Percentiles rank a stretch among this genome's conserved stretches.
These are phyloP conservation scores for Tachina grossa DNA, from an alignment of 2,888 invertebrate species.

Conservation along the genomic window DNA sequence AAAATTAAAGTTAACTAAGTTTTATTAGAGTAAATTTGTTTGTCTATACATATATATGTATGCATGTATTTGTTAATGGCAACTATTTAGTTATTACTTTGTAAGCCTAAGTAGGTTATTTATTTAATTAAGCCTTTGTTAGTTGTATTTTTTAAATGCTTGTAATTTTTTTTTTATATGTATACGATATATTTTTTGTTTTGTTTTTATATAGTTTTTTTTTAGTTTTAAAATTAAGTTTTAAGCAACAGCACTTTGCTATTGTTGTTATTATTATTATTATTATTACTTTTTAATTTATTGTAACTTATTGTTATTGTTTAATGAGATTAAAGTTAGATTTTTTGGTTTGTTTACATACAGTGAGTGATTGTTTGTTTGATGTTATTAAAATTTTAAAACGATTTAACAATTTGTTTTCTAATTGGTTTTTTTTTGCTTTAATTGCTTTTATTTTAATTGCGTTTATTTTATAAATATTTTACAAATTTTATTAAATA, in stretches of 20 bases:
- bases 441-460: neutral
- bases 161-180: slow-evolving; percentile 28
- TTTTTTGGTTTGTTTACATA: slow-evolving; percentile 41
- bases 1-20: neutral
- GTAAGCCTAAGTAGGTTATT: slow-evolving; percentile 31
- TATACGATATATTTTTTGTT: neutral
- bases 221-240: neutral
- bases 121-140: slow-evolving; percentile 62
- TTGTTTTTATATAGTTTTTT: neutral
- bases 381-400: slow-evolving; percentile 41
- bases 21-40: slow-evolving; percentile 6
- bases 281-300: neutral
- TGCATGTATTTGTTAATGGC: neutral
- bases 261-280: neutral
- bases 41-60: slow-evolving; percentile 14
- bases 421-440: neutral
- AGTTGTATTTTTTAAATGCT: slow-evolving; percentile 56
- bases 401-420: slow-evolving; percentile 18
- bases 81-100: neutral
- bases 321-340: slow-evolving; percentile 16
- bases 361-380: slow-evolving; percentile 25
- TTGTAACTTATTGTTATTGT: slow-evolving; percentile 13
- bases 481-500: slow-evolving; percentile 8
- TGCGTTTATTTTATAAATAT: neutral
- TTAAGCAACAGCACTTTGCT: slow-evolving; percentile 23